Conservation (phyloP, 2,113 vertebrate species). For the Ondatra zibethicus region DNA sequence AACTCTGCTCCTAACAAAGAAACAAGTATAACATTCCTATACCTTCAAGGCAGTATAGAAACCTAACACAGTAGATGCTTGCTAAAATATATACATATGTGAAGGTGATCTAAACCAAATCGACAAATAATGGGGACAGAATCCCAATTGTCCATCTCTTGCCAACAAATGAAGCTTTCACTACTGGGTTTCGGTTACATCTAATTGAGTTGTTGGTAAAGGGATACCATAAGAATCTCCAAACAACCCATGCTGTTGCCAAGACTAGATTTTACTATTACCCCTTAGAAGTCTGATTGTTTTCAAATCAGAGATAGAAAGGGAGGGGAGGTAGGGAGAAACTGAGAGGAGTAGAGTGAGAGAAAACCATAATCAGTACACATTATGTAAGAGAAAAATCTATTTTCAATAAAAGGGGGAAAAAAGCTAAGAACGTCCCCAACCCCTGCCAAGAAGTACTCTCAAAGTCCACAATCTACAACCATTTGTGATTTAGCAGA, state of each 20-base stretch:
- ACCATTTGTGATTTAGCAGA: neutral
- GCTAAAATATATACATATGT: neutral
- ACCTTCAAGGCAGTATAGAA: neutral
- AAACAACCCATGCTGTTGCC: neutral
- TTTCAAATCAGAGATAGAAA: neutral
- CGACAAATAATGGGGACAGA: neutral
- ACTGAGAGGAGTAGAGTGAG: neutral
- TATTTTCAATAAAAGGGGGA: neutral
- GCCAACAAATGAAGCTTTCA: neutral
- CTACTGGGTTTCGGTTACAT: neutral
- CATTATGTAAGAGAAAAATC: neutral
- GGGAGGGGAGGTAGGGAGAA: neutral
- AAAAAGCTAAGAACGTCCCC: neutral
- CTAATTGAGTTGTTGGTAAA: neutral
- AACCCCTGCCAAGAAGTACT: neutral
- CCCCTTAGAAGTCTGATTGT: neutral
- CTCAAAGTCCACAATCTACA: neutral
- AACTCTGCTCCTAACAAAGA: neutral
- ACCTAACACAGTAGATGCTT: neutral
- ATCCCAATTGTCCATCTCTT: neutral
- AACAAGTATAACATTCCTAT: neutral
- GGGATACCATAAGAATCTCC: neutral
- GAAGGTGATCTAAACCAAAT: neutral
- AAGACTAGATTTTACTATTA: neutral
- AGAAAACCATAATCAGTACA: neutral